phyloP scores from a whole-genome alignment of 2,797 vertebrate species.

The Odontamblyopus rebecca region DNA sequence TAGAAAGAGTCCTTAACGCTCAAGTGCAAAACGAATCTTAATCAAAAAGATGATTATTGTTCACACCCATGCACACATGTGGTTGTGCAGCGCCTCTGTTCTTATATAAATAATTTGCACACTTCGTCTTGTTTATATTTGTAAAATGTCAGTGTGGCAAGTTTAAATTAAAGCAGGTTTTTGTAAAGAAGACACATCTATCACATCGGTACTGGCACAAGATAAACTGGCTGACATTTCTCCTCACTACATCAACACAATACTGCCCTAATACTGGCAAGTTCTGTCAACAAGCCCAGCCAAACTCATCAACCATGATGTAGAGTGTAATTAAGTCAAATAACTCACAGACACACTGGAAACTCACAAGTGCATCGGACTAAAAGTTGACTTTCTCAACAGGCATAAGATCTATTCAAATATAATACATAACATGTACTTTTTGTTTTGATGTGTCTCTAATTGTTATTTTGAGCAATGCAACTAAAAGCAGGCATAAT shows the following conservation, averaged over 20 bases:
- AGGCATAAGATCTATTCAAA: background rate
- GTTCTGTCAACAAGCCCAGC: slow-evolving; percentile 42
- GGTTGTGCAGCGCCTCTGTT: slow-evolving; percentile 33
- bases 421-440: background rate
- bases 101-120: slow-evolving; percentile 40
- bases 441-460: no score
- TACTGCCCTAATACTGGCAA: slow-evolving; percentile 36
- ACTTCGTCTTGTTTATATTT: slow-evolving; percentile 56
- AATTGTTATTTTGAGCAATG: no score
- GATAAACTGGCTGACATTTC: slow-evolving; percentile 71
- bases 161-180: slow-evolving; percentile 64
- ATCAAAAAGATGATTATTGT: slow-evolving; percentile 72
- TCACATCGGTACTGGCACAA: slow-evolving; percentile 59
- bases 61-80: slow-evolving; percentile 35
- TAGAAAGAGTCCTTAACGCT: slow-evolving; percentile 58
- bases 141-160: slow-evolving; percentile 69
- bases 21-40: slow-evolving; percentile 69
- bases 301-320: slow-evolving; percentile 48
- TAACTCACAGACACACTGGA: background rate
- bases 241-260: slow-evolving; percentile 49
- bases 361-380: background rate
- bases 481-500: no score
- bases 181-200: slow-evolving; percentile 56
- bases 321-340: slow-evolving; percentile 65
- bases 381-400: background rate